phyloP scores from a whole-genome alignment of 2,888 invertebrate species.

The Drosophila helvetica region DNA sequence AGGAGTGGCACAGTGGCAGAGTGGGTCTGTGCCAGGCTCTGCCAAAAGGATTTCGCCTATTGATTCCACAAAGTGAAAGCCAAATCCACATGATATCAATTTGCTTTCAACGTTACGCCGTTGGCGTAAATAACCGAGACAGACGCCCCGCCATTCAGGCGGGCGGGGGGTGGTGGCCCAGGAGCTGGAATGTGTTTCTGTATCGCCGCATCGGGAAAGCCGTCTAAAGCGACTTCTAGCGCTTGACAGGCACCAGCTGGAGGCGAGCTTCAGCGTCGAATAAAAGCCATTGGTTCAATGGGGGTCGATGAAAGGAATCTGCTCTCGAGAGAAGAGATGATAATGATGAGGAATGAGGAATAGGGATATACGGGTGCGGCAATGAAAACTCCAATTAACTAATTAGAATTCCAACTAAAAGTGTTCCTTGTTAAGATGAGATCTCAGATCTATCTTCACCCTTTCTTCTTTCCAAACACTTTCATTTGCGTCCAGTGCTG shows the following conservation, averaged over 20 bases:
- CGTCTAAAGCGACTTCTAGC: slow-evolving; percentile 51
- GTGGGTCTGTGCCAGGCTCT: slow-evolving; percentile 41
- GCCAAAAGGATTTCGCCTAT: slow-evolving; percentile 76
- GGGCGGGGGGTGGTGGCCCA: slow-evolving; percentile 16
- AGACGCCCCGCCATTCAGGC: slow-evolving; percentile 42
- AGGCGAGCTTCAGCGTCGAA: background rate
- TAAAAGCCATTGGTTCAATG: slow-evolving; percentile 19
- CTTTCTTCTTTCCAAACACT: background rate
- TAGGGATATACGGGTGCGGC: slow-evolving; percentile 4
- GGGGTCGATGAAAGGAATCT: slow-evolving; percentile 11
- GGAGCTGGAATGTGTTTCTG: slow-evolving; percentile 12
- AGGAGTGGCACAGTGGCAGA: slow-evolving; percentile 23
- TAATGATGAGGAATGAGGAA: slow-evolving; percentile 32
- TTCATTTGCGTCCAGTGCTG: background rate
- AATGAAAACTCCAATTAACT: slow-evolving; percentile 29
- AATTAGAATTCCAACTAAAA: slow-evolving; percentile 29
- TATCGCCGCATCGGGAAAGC: slow-evolving; percentile 7
- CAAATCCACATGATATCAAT: slow-evolving; percentile 81
- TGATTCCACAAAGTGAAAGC: slow-evolving; percentile 78
- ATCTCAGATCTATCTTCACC: background rate
- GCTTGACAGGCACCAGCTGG: slow-evolving; percentile 2
- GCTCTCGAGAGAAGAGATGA: slow-evolving; percentile 9
- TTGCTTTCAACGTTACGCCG: slow-evolving; percentile 76
- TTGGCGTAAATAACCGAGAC: slow-evolving; percentile 68
- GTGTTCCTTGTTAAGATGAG: background rate